phyloP scores from a whole-genome alignment of 2,888 invertebrate genomes.

The Cephus pulcher region DNA sequence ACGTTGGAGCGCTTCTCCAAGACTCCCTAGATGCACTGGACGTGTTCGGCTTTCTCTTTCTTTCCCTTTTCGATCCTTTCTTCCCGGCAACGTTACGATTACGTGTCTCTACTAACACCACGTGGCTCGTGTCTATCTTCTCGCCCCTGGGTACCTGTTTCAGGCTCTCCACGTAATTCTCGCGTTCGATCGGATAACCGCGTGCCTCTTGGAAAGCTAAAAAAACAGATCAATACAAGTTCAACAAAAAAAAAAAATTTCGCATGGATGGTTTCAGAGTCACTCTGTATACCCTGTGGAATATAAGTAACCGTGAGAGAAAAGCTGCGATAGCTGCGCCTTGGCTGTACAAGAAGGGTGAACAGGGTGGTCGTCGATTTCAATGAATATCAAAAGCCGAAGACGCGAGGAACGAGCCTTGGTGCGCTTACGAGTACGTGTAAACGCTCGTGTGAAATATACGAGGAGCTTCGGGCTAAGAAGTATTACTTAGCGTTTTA shows the following conservation, averaged over 20 bases:
- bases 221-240: slow-evolving; percentile 27
- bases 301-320: neutral
- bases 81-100: neutral
- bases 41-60: neutral
- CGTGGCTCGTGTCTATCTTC: slow-evolving; percentile 41
- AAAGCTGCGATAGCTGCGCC: neutral
- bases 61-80: neutral
- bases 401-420: neutral
- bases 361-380: neutral
- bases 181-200: slow-evolving; percentile 76
- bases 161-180: slow-evolving; percentile 69
- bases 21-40: neutral
- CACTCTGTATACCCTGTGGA: neutral
- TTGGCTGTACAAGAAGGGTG: neutral
- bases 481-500: slow-evolving; percentile 9
- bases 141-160: slow-evolving; percentile 26
- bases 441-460: slow-evolving; percentile 3
- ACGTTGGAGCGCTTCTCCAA: neutral
- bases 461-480: neutral
- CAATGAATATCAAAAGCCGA: neutral
- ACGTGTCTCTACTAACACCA: slow-evolving; percentile 17
- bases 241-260: neutral
- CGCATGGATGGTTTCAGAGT: neutral
- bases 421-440: neutral
- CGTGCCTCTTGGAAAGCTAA: slow-evolving; percentile 75